Evolutionary conservation across 2,888 invertebrate genomes (phyloP), one percentile per base, ranked within the genome.

Genomic region (Lithophane ornitopus): DNA sequence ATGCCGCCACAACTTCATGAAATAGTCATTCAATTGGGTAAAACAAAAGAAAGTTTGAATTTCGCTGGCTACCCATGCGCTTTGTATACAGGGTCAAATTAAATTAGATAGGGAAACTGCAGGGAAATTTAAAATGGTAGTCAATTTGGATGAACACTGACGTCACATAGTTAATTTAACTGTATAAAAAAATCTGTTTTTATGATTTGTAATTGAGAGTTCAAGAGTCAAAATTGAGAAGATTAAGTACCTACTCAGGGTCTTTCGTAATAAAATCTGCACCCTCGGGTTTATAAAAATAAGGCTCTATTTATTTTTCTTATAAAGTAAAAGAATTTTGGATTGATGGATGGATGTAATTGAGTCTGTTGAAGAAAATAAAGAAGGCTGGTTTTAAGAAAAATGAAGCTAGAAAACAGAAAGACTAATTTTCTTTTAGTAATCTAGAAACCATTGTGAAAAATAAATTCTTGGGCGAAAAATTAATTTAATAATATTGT

Each of bases 261-360:
- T 22, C 8, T 44, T 46, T 66, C 19, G 26, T 26, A 39, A 61
- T 22, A 9, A 54, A 76, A 76, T 14, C 6, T 7, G 39, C 3
- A 56, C n/a, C 39, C 9, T 75, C 39, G n/a, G 3, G 3, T 22
- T 67, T 11, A 19, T 41, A 41, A 49, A 22, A 77, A 76, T 26
- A 26, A 9, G 8, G 3, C 6, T 34, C 16, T 9, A 58, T 63
- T 58, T 67, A 22, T 52, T 68, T 68, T 70, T 34, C 26, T 56
- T 52, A 2, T 1, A 9, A 11, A 65, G 6, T 56, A 46, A 56
- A 49, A 34, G 12, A 3, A 34, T 61, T 70, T 77, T 49, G 7
- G 22, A 70, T 77, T 54, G 19, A 66, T 61, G 61, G 19, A 66
- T 28, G 16, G n/a, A 14, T 4, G 28, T 49, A 49, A 63, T 56